Evolutionary conservation across 2,888 invertebrate species (phyloP), one percentile per base, ranked within the genome.

Genomic region (Syrphus vitripennis): DNA sequence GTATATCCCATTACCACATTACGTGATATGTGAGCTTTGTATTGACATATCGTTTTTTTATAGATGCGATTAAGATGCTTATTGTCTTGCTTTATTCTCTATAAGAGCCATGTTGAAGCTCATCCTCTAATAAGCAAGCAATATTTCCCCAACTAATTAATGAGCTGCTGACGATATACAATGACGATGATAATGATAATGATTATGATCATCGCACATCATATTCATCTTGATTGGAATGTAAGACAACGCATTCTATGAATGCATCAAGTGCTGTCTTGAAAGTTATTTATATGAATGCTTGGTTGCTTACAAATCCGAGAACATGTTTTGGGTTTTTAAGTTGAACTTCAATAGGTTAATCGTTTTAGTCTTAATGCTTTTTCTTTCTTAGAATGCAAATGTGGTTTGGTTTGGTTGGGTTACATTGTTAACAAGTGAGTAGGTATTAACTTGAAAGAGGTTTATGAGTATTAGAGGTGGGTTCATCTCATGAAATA

Each of bases 291-390:
- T 31, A 45, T 57, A 37, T 40, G 19, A 34, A 10, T 34, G 9
- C 34, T 10, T 34, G n/a, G n/a, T 34, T 37, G 59, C 48, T 59
- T 69, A 53, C 53, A 59, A 65, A 14, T 65, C 29, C 42, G 63
- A 45, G 45, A 40, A 79, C 72, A 72, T 79, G 72, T 37, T 67
- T 59, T 40, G 55, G 57, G 24, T 65, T 72, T 63, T 48, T 65
- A 71, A 79, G 45, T 65, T 63, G 53, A 65, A 57, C 63, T 71
- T 48, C 37, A 37, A 59, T 65, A 45, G 65, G 45, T 65, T 79
- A 40, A 45, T 78, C 21, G 55, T 55, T 45, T 65, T 14, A 65
- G 26, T 24, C 40, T 40, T 61, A 40, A 40, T 53, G 26, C n/a
- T 31, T 45, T 31, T n/a, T 45, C 16, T 24, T 70, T 53, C 42